phyloP scores from a whole-genome alignment of 2,888 invertebrate species.

The Acrobasis suavella region DNA sequence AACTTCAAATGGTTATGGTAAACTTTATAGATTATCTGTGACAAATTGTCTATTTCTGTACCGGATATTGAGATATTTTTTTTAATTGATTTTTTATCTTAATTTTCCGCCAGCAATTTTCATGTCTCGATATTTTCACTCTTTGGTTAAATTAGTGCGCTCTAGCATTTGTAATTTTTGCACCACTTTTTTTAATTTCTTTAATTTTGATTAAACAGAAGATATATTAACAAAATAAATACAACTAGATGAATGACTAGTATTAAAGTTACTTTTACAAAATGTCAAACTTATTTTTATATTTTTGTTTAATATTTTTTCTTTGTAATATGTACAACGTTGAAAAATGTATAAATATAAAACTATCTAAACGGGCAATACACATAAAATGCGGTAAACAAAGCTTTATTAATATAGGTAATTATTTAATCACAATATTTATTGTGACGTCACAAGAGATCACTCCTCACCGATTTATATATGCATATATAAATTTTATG shows the following conservation, averaged over 20 bases:
- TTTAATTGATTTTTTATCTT: background rate
- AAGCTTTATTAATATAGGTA: conserved; percentile 49
- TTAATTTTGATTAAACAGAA: conserved; percentile 25
- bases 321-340: conserved; percentile 53
- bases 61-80: conserved; percentile 6
- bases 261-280: conserved; percentile 68
- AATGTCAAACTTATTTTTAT: conserved; percentile 60
- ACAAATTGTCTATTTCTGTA: conserved; percentile 12
- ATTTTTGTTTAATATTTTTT: conserved; percentile 40
- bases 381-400: conserved; percentile 66
- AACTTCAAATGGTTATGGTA: background rate
- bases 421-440: conserved; percentile 65
- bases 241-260: conserved; percentile 82
- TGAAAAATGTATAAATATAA: conserved; percentile 41
- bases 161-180: conserved; percentile 39
- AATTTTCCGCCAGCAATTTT: conserved; percentile 1
- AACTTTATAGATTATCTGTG: background rate
- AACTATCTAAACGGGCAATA: conserved; percentile 60
- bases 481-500: conserved; percentile 71
- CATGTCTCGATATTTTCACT: background rate
- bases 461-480: conserved; percentile 72
- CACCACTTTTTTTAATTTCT: conserved; percentile 26
- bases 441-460: conserved; percentile 82
- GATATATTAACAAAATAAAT: conserved; percentile 64
- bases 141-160: conserved; percentile 38